phyloP scores from a whole-genome alignment of 2,888 invertebrate genomes.

The Lithophane socia region DNA sequence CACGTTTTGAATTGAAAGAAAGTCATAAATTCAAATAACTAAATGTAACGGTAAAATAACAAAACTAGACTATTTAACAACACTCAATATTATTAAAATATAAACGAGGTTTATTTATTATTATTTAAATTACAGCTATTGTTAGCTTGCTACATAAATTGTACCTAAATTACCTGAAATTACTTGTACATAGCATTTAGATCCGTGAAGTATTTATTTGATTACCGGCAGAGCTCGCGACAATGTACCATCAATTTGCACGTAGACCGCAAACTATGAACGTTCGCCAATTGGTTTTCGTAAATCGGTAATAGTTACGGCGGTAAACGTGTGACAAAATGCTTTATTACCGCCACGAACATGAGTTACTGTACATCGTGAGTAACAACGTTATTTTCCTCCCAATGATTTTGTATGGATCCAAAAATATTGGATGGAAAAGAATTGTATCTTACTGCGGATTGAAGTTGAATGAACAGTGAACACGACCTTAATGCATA shows the following conservation, averaged over 20 bases:
- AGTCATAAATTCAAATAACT: background rate
- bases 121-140: constrained; percentile 14
- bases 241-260: constrained; percentile 66
- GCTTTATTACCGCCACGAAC: constrained; percentile 50
- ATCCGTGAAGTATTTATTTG: constrained; percentile 54
- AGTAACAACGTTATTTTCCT: constrained; percentile 29
- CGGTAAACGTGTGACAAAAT: constrained; percentile 61
- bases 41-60: constrained; percentile 24
- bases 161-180: constrained; percentile 21
- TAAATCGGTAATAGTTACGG: constrained; percentile 64
- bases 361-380: constrained; percentile 34
- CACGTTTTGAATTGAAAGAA: background rate
- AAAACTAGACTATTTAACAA: constrained; percentile 10
- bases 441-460: background rate
- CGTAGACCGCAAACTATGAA: constrained; percentile 61
- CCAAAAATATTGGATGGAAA: constrained; percentile 11
- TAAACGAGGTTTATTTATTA: background rate
- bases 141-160: constrained; percentile 14
- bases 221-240: constrained; percentile 53
- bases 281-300: constrained; percentile 63
- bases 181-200: constrained; percentile 23
- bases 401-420: constrained; percentile 21
- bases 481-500: background rate
- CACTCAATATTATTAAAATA: background rate
- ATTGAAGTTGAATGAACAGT: background rate